Base-by-base conservation (phyloP, 2,888 invertebrate genomes). In the Thera obeliscata region DNA sequence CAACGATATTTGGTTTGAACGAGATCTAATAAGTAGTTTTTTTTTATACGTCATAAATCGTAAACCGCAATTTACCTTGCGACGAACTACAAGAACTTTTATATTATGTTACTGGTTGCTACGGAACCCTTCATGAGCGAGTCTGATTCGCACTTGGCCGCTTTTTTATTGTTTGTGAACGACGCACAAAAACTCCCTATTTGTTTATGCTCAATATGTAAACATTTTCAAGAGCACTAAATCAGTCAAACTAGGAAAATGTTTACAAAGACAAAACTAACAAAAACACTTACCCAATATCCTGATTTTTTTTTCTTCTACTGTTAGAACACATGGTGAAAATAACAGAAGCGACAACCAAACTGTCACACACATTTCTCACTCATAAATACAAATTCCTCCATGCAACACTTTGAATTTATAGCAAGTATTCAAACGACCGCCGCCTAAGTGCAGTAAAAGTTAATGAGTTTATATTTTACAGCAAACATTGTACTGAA, bases 401-500 rank as follows among this genome's bases (percentile, higher is more conserved):
- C 46, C 36, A 50, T 33, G 33, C 61, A 46, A 9, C 9, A 66
- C 57, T 63, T 62, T 35, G 7, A 50, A 64, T 65, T 66, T 46
- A 52, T 46, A 64, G 48, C 71, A 57, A 74, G 68, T 67, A 71
- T 73, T 72, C 69, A 60, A 75, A 73, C 70, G 38, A 61, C 54
- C 48, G 48, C 67, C 69, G 60, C 61, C 75, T 73, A 73, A 57
- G 43, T 63, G 58, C 73, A 65, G 69, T 80, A 79, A 84, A 82
- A 66, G 59, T 68, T 80, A 78, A 84, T 71, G 74, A 81, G 79
- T 82, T 82, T 80, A 83, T 76, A 71, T 75, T 74, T 74, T 67
- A 72, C 66, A 59, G 69, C 72, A 67, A 70, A 76, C 78, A 76
- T 76, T 74, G 79, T 85, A 52, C 52, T 2, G 33, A 82, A 86